A percentile compares a stretch with the other conserved stretches of the same genome.
These are phyloP conservation scores for Agriopis leucophaearia DNA, from an alignment of 2,888 invertebrate species.

Conservation along the genomic window DNA sequence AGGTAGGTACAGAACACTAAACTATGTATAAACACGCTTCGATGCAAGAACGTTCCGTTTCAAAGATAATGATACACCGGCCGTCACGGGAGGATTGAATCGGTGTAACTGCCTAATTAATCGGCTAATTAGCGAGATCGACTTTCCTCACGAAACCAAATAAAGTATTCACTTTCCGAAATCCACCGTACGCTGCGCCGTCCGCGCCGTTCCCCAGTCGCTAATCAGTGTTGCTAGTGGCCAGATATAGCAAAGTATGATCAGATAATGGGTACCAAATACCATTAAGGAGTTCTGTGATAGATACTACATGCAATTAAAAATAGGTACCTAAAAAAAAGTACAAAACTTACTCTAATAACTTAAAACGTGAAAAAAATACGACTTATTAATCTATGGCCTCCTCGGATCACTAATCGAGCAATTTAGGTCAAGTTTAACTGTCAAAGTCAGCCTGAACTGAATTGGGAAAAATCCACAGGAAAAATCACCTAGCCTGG, in stretches of 20 bases:
- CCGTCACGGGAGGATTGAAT: slow-evolving; percentile 17
- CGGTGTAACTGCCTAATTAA: slow-evolving; percentile 33
- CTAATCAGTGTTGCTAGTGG: not conserved
- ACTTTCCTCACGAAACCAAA: slow-evolving; percentile 51
- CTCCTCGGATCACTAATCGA: too few species aligned
- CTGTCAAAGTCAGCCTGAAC: too few species aligned
- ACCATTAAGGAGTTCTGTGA: too few species aligned
- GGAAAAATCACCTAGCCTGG: not conserved
- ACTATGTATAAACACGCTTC: not conserved
- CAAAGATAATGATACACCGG: not conserved
- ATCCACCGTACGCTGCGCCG: slow-evolving; percentile 36
- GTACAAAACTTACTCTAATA: too few species aligned
- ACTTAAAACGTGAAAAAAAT: too few species aligned
- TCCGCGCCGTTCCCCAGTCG: slow-evolving; percentile 17
- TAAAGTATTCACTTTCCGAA: slow-evolving; percentile 57
- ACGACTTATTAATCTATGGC: too few species aligned
- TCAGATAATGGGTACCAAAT: not conserved
- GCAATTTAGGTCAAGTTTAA: too few species aligned
- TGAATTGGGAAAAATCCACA: too few species aligned
- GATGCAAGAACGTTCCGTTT: not conserved
- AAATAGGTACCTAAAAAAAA: too few species aligned
- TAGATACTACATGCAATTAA: too few species aligned
- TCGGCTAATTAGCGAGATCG: slow-evolving; percentile 53
- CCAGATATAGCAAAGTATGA: not conserved
- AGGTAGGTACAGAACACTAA: too few species aligned